Conservation (phyloP, 2,888 invertebrate species). For the Mamestra brassicae region DNA sequence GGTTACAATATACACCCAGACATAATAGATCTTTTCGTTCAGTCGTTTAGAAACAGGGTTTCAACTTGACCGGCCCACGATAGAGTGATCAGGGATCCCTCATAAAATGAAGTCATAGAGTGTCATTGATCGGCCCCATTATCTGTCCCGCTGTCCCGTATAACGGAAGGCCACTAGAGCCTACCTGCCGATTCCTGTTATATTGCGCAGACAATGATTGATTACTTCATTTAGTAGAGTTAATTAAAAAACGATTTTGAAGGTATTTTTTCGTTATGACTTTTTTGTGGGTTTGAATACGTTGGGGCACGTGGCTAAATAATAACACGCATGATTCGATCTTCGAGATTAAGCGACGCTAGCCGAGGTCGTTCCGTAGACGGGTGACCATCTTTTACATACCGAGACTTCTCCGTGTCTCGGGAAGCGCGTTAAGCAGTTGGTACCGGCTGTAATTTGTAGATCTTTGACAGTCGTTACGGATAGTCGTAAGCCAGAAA, state of each 20-base stretch:
- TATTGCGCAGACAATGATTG: constrained; percentile 49
- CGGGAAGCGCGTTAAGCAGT: no score
- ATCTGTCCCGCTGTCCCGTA: constrained; percentile 14
- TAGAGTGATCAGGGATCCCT: constrained; percentile 29
- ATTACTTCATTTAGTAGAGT: constrained; percentile 36
- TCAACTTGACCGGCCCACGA: constrained; percentile 27
- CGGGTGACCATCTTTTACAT: background rate
- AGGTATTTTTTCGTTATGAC: constrained; percentile 7
- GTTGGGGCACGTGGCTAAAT: background rate
- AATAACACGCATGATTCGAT: background rate
- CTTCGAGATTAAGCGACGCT: background rate
- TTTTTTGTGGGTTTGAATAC: background rate
- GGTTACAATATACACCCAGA: background rate
- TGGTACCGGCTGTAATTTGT: no score
- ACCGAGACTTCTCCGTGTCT: no score
- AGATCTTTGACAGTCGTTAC: background rate
- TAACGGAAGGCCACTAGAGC: constrained; percentile 24
- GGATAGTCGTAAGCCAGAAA: background rate
- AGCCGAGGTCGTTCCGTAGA: background rate
- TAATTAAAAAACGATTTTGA: constrained; percentile 41
- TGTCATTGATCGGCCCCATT: constrained; percentile 45
- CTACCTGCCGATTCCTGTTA: constrained; percentile 42
- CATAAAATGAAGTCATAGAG: constrained; percentile 45
- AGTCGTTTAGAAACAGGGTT: constrained; percentile 20
- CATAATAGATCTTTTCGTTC: constrained; percentile 5